A percentile compares a stretch with the other conserved stretches of the same genome.
Evolutionary conservation across 2,888 invertebrate species (phyloP).

Genomic region (Scaptomyza reducta): DNA sequence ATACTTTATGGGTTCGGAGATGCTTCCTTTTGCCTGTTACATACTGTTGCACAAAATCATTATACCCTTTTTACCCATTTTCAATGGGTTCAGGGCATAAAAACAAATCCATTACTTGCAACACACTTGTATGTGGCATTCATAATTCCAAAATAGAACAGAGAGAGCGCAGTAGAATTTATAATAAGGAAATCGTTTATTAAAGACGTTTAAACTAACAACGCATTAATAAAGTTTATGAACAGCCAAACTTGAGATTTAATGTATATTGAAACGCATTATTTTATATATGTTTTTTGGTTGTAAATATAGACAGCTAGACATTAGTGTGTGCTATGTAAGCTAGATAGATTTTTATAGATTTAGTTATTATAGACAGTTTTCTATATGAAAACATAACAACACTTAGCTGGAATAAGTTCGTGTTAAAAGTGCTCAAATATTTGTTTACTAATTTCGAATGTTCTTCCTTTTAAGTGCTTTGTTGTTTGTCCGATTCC

Average conservation of each 20-base stretch:
- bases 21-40: too few relatives aligned
- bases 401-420: not conserved
- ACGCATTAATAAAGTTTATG: constrained; percentile 27
- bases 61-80: too few relatives aligned
- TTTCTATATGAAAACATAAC: too few relatives aligned
- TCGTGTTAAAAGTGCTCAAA: not conserved
- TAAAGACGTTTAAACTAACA: constrained; percentile 14
- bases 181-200: constrained; percentile 33
- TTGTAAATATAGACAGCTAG: not conserved
- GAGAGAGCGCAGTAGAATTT: not conserved
- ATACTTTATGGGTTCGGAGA: too few relatives aligned
- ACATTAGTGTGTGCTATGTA: not conserved
- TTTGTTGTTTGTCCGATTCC: not conserved
- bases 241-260: constrained; percentile 26
- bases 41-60: too few relatives aligned
- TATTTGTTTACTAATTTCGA: not conserved
- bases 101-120: constrained; percentile 1
- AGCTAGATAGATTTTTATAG: not conserved
- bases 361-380: too few relatives aligned
- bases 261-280: constrained; percentile 23
- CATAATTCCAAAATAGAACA: not conserved
- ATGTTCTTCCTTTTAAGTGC: not conserved
- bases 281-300: not conserved
- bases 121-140: not conserved
- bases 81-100: too few relatives aligned